Base-by-base conservation (phyloP, 2,888 invertebrate genomes). In the Ichneumon xanthorius region DNA sequence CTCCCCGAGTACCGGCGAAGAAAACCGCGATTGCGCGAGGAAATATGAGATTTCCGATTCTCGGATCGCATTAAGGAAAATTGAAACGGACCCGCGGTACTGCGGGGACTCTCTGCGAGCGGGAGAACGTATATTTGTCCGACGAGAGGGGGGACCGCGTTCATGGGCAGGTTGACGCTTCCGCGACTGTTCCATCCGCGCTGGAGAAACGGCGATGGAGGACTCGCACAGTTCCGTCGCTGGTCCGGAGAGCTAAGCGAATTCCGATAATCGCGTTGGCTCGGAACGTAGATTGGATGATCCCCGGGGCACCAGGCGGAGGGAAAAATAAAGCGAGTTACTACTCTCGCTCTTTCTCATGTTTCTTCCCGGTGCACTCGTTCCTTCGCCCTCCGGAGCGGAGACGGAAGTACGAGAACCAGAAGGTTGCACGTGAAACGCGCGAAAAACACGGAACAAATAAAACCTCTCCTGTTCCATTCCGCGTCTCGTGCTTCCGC, bases 191-290 rank as follows among this genome's bases (percentile, higher is more conserved):
- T 77, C 55, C 53, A 45, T 68, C 61, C 33, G 45, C 40, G 67
- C 16, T 58, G 33, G 65, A 67, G 50, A 58, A 80, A 33, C 37
- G 40, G 72, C 73, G 55, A 77, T 61, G 76, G 50, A 77, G 73
- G 61, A 48, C 48, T 58, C 75, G 50, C 58, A 37, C 11, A 50
- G 50, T 65, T 33, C 76, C 37, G 53, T 75, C 79, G 58, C 75
- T 82, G 81, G 86, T 82, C 80, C 33, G 58, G 71, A 58, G 72
- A 40, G 87, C 89, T 91, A 91, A 92, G 89, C 91, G 92, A 92
- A 92, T 92, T 92, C 91, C 92, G 90, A 93, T 93, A 92, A 92
- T 91, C 90, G 89, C 85, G 84, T 89, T 88, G 81, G 83, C 84
- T 81, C 77, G 77, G 71, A 87, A 88, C 86, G 84, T 83, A 84